A percentile compares a stretch with the other conserved stretches of the same genome.
Conservation (phyloP, 2,797 vertebrate species). For the Hydrolagus colliei region DNA sequence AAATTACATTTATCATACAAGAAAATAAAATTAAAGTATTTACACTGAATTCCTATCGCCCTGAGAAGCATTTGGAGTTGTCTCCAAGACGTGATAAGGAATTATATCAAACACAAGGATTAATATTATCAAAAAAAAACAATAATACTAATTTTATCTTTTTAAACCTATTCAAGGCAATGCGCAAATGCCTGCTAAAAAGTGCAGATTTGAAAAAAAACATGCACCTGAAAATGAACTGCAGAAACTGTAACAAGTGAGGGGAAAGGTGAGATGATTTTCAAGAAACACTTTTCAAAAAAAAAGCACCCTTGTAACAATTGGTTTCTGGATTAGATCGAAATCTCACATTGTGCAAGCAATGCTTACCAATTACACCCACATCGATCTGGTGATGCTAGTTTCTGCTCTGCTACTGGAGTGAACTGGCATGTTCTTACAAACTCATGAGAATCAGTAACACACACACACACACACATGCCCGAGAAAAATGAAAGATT, state of each 20-base stretch:
- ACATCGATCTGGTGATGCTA: not conserved
- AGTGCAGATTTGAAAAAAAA: not conserved
- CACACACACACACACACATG: not conserved
- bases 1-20: too few species aligned
- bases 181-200: not conserved
- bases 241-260: not conserved
- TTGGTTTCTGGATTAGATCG: not conserved
- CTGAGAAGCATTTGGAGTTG: too few species aligned
- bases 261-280: not conserved
- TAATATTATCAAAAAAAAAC: too few species aligned
- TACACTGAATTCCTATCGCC: too few species aligned
- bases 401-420: conserved; percentile 24
- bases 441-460: conserved; percentile 25
- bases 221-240: too few species aligned
- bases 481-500: conserved; percentile 13
- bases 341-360: conserved; percentile 6
- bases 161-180: not conserved
- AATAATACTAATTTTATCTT: not conserved
- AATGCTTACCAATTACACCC: conserved; percentile 13
- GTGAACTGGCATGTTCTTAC: conserved; percentile 3
- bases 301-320: not conserved
- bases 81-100: too few species aligned
- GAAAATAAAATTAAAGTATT: too few species aligned
- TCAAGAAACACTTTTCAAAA: conserved; percentile 2
- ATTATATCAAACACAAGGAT: too few species aligned